Conservation (phyloP, 2,888 invertebrate genomes). For the Gnatocerus cornutus region DNA sequence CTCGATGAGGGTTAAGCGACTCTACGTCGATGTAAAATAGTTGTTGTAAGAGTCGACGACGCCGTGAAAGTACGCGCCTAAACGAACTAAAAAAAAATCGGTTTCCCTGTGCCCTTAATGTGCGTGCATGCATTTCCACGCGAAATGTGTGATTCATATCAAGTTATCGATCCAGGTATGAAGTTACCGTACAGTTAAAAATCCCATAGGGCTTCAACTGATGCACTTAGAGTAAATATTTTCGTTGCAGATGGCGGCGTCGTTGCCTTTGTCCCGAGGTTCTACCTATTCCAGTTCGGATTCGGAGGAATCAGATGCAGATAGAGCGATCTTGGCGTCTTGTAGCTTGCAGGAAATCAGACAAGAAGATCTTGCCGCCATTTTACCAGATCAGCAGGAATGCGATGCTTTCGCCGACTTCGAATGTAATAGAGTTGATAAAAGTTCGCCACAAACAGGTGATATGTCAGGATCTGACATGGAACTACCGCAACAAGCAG, state of each 20-base stretch:
- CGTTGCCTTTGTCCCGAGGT: conserved; percentile 65
- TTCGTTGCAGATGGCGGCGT: conserved; percentile 67
- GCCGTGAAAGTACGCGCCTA: conserved; percentile 23
- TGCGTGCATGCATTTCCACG: conserved; percentile 53
- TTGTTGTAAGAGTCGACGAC: conserved; percentile 33
- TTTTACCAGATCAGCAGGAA: conserved; percentile 82
- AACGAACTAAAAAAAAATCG: conserved; percentile 21
- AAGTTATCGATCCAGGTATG: conserved; percentile 56
- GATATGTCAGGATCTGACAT: conserved; percentile 83
- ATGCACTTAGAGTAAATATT: conserved; percentile 6
- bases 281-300: conserved; percentile 67
- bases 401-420: conserved; percentile 72
- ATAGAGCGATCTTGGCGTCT: conserved; percentile 74
- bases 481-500: conserved; percentile 82
- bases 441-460: conserved; percentile 63
- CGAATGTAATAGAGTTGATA: conserved; percentile 65
- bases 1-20: conserved; percentile 43
- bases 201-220: conserved; percentile 11
- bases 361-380: conserved; percentile 85
- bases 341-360: conserved; percentile 81
- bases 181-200: conserved; percentile 15
- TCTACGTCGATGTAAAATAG: conserved; percentile 35
- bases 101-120: conserved; percentile 37
- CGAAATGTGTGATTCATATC: conserved; percentile 58
- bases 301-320: conserved; percentile 70